Conservation (phyloP, 2,113 vertebrate species). For the Lophochroa leadbeateri region DNA sequence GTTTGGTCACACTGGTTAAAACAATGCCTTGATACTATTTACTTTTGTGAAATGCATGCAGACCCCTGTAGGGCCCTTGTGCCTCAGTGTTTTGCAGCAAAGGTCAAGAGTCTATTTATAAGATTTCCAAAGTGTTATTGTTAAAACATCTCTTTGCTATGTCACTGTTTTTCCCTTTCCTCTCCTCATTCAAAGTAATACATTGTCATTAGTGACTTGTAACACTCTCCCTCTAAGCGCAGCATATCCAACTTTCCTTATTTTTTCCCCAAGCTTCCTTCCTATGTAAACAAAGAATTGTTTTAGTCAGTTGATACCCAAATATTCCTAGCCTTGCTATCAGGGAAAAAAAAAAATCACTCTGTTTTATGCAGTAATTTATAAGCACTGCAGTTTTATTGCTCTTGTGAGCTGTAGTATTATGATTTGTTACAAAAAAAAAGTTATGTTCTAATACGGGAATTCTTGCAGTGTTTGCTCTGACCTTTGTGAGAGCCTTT, state of each 20-base stretch:
- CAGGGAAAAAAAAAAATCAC: not conserved
- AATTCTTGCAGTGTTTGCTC: not conserved
- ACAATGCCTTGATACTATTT: constrained; percentile 35
- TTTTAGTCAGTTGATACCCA: not conserved
- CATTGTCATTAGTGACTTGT: constrained; percentile 33
- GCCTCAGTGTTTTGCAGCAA: constrained; percentile 46
- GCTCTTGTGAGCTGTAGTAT: not conserved
- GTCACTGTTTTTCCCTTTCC: constrained; percentile 71
- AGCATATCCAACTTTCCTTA: constrained; percentile 2
- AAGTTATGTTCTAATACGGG: not conserved
- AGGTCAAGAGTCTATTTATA: constrained; percentile 50
- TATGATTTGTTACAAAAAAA: not conserved
- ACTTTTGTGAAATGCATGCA: constrained; percentile 24
- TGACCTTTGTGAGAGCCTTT: not conserved
- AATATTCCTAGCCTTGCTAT: constrained; percentile 2
- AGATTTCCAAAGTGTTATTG: constrained; percentile 63
- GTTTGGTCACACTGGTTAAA: not conserved
- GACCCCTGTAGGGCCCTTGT: constrained; percentile 26
- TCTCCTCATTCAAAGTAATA: constrained; percentile 67
- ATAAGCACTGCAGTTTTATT: not conserved
- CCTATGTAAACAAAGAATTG: constrained; percentile 57
- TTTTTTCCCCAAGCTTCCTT: constrained; percentile 28
- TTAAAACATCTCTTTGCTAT: constrained; percentile 71
- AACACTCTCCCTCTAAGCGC: not conserved
- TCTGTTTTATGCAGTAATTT: not conserved